phyloP scores from a whole-genome alignment of 1,140 invertebrate species.

The Arctopsyche grandis region DNA sequence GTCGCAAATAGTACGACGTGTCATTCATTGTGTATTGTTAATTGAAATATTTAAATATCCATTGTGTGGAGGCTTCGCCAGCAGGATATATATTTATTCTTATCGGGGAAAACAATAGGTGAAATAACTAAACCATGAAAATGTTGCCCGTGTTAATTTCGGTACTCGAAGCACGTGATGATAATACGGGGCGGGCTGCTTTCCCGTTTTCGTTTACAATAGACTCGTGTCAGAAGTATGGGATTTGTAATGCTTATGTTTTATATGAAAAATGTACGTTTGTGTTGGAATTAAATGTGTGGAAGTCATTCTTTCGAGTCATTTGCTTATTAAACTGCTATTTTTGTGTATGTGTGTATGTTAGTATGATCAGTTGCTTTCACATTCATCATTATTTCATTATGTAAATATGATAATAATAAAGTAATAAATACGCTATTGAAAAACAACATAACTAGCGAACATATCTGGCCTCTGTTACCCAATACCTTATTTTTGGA shows the following conservation, averaged over 20 bases:
- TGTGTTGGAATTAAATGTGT: no score
- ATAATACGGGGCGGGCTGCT: neutral
- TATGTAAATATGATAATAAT: no score
- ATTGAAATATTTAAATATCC: slow-evolving; percentile 43
- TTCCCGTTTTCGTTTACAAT: no score
- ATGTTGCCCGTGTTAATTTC: slow-evolving; percentile 19
- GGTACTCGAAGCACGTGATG: neutral
- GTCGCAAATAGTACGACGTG: neutral
- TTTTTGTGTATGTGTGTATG: neutral
- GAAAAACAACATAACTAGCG: neutral
- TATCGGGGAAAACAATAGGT: slow-evolving; percentile 35
- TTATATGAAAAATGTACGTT: no score
- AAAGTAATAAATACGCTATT: neutral
- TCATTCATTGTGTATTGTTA: slow-evolving; percentile 41
- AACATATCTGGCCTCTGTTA: slow-evolving; percentile 32
- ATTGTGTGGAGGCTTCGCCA: slow-evolving; percentile 22
- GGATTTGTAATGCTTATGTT: no score
- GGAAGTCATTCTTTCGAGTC: no score
- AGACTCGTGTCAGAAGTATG: no score
- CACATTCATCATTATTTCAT: neutral
- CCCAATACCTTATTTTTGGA: slow-evolving; percentile 45
- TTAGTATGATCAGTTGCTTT: neutral
- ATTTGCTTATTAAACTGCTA: no score
- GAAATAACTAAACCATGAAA: slow-evolving; percentile 40
- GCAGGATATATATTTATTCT: slow-evolving; percentile 40